Percentiles rank a stretch among this genome's conserved stretches.
phyloP scores from a whole-genome alignment of 2,797 vertebrate species.

The Ctenosaura bakeri region DNA sequence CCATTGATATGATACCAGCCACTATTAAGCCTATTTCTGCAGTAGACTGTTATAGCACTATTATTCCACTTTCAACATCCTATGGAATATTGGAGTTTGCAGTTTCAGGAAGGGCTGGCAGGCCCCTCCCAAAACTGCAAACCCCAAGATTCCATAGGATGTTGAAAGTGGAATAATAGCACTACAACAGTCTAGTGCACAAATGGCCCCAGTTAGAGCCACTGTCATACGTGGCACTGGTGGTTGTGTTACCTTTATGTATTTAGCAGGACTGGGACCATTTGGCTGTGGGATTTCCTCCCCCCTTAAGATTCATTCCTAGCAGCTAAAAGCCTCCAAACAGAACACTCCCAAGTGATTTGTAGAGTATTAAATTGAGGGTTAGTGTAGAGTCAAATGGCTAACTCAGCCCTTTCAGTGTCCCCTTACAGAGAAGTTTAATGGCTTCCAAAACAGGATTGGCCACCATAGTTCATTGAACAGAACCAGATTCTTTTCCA shows the following conservation, averaged over 20 bases:
- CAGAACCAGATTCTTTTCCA: conserved; percentile 60
- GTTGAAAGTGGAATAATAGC: no score
- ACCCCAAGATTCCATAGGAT: no score
- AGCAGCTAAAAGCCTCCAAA: conserved; percentile 62
- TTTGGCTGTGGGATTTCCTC: conserved; percentile 13
- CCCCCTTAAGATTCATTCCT: conserved; percentile 56
- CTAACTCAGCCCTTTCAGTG: conserved; percentile 60
- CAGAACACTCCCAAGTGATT: conserved; percentile 70
- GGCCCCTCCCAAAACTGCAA: no score
- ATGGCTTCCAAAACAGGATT: conserved; percentile 66
- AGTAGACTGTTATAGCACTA: no score
- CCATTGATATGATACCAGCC: background rate
- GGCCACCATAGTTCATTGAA: conserved; percentile 55
- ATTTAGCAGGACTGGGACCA: conserved; percentile 49
- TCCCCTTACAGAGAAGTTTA: conserved; percentile 70
- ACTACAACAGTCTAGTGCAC: no score
- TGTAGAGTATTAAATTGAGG: conserved; percentile 68
- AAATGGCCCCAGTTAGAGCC: background rate
- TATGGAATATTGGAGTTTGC: no score
- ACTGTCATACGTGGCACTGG: conserved; percentile 4
- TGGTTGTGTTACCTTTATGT: conserved; percentile 3
- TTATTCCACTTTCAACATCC: no score
- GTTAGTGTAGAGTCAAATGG: conserved; percentile 49
- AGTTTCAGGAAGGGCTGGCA: no score
- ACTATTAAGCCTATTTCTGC: rapidly evolving